These are phyloP conservation scores for Biston stratarius DNA, from an alignment of 2,888 invertebrate species.

Conservation along the genomic window DNA sequence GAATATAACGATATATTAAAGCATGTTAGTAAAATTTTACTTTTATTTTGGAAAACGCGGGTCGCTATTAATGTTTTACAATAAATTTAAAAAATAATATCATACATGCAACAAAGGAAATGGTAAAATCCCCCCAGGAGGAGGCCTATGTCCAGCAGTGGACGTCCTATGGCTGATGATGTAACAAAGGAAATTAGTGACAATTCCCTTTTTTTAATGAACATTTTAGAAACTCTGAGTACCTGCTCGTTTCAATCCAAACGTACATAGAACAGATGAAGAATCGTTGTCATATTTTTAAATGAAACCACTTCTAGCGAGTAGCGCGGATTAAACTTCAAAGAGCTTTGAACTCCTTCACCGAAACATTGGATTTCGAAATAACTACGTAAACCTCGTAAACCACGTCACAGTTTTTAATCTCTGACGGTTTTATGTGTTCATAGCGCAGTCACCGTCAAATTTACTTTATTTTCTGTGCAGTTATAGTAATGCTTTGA, in stretches of 20 bases:
- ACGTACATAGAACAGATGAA: not conserved
- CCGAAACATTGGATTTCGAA: slow-evolving; percentile 19
- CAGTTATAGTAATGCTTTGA: not conserved
- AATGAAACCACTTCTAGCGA: slow-evolving; percentile 17
- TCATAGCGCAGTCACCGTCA: not conserved
- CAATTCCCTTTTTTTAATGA: too few relatives aligned
- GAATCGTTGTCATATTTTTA: slow-evolving; percentile 10
- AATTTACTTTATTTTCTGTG: not conserved
- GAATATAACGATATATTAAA: too few relatives aligned
- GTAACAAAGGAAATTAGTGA: too few relatives aligned
- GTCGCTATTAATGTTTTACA: too few relatives aligned
- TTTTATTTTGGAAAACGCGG: too few relatives aligned
- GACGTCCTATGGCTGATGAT: too few relatives aligned
- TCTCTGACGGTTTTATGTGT: slow-evolving; percentile 11
- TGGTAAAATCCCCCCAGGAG: too few relatives aligned
- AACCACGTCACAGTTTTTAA: slow-evolving; percentile 27
- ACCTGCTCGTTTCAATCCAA: slow-evolving; percentile 4
- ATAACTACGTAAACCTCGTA: slow-evolving; percentile 13
- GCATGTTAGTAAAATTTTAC: too few relatives aligned
- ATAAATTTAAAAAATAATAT: too few relatives aligned
- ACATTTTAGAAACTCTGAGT: not conserved
- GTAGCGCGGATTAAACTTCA: slow-evolving; percentile 19
- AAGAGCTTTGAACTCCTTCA: slow-evolving; percentile 28
- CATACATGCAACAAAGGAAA: too few relatives aligned
- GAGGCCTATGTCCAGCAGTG: too few relatives aligned